Evolutionary conservation across 2,113 vertebrate species (phyloP).

Genomic region (Scatophagus argus): DNA sequence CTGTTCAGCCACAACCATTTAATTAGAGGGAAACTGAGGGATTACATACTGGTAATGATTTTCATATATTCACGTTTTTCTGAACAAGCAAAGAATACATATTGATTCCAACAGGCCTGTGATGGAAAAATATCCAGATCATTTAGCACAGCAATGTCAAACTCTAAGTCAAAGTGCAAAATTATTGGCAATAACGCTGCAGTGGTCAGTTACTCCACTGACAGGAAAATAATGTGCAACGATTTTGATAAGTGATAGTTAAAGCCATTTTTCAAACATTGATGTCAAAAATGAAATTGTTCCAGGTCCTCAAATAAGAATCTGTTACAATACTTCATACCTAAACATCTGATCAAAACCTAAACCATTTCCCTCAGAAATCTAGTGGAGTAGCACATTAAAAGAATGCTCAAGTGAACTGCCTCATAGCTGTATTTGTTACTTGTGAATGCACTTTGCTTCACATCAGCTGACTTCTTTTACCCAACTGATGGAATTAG

Average conservation of each 20-base stretch:
- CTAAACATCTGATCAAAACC: background rate
- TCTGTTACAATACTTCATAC: background rate
- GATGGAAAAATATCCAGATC: no score
- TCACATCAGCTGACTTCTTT: background rate
- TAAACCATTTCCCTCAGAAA: background rate
- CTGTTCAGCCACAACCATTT: conserved; percentile 8
- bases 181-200: background rate
- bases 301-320: no score
- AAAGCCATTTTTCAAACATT: background rate
- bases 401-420: background rate
- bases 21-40: conserved; percentile 10
- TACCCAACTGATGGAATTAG: background rate
- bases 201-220: background rate
- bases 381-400: background rate
- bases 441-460: no score
- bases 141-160: no score
- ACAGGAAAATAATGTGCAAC: background rate
- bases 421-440: background rate
- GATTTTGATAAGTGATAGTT: background rate
- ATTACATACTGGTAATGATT: background rate
- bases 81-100: background rate
- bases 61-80: background rate
- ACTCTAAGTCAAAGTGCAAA: no score
- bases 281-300: background rate
- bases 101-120: background rate